Conservation (phyloP, 2,113 vertebrate species). For the Colistium nudipinnis region DNA sequence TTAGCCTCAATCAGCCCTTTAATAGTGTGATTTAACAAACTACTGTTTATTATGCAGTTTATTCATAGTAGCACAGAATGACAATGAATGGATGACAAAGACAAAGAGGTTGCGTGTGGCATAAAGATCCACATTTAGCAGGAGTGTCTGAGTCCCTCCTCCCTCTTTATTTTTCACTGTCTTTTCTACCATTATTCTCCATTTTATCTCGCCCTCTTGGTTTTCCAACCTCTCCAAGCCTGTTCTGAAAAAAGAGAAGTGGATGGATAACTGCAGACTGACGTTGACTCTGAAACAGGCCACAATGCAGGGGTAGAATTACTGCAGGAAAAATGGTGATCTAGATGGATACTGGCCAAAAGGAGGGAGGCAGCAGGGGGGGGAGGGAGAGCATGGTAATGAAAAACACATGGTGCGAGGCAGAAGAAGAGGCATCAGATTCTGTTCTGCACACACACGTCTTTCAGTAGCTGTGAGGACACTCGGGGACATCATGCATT, state of each 20-base stretch:
- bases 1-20: no score
- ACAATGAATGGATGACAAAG: conserved; percentile 10
- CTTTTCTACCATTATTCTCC: conserved; percentile 17
- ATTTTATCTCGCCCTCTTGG: neutral
- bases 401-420: conserved; percentile 67
- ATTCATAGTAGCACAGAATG: neutral
- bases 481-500: no score
- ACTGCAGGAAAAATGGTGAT: conserved; percentile 66
- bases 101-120: conserved; percentile 48
- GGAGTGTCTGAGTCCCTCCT: conserved; percentile 40
- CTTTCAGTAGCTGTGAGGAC: no score
- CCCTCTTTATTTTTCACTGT: conserved; percentile 21
- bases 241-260: conserved; percentile 25
- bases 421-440: conserved; percentile 39
- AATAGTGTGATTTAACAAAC: conserved; percentile 11
- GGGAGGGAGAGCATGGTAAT: conserved; percentile 47
- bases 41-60: conserved; percentile 10
- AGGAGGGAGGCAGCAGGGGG: neutral
- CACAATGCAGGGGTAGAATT: conserved; percentile 67
- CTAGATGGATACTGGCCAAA: conserved; percentile 26
- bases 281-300: conserved; percentile 36
- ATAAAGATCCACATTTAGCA: conserved; percentile 29
- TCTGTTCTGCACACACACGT: conserved; percentile 25
- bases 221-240: neutral
- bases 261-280: conserved; percentile 38